Conservation (phyloP, 1,140 invertebrate genomes). For the Drosophila pallidifrons region DNA sequence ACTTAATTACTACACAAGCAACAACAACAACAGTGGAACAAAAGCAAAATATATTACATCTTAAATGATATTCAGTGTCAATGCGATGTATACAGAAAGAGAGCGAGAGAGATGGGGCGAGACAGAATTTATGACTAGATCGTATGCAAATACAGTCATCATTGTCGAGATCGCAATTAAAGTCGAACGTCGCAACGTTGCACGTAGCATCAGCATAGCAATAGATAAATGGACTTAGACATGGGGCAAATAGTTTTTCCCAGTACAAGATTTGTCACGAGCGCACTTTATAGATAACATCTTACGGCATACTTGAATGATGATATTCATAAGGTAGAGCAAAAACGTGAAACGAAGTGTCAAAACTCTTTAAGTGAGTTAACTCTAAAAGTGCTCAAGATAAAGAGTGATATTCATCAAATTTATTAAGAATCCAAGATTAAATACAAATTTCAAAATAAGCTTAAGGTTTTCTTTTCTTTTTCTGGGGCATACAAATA, state of each 20-base stretch:
- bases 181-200: background rate
- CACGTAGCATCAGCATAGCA: background rate
- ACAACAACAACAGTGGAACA: slow-evolving; percentile 28
- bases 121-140: background rate
- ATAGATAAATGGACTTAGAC: slow-evolving; percentile 4
- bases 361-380: background rate
- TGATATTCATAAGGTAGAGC: background rate
- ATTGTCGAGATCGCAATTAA: slow-evolving; percentile 21
- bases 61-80: slow-evolving; percentile 71
- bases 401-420: background rate
- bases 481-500: too few species aligned
- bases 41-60: slow-evolving; percentile 42
- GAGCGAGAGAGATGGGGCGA: background rate
- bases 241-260: background rate
- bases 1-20: slow-evolving; percentile 62
- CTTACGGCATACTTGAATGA: background rate
- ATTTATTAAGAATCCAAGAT: too few species aligned
- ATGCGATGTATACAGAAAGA: slow-evolving; percentile 21
- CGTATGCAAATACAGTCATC: slow-evolving; percentile 10
- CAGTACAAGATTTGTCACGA: slow-evolving; percentile 5
- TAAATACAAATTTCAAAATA: too few species aligned
- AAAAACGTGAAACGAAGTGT: background rate
- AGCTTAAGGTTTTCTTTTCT: too few species aligned
- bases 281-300: slow-evolving; percentile 1
- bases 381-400: background rate